Base-by-base conservation (phyloP, 2,113 vertebrate species). In the Cottus gobio region DNA sequence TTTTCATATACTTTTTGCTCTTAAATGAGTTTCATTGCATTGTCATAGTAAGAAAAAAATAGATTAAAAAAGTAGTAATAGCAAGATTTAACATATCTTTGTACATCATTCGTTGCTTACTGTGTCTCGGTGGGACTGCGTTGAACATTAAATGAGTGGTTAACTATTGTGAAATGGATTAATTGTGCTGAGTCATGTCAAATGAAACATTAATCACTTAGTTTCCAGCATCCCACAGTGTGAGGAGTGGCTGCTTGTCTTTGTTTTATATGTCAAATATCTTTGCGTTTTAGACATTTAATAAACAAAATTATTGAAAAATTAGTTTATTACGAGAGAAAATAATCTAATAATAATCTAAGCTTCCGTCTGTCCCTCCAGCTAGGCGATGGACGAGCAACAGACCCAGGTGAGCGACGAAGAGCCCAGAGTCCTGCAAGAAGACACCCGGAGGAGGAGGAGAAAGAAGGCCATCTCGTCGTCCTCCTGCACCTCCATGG, bases 401-500 rank as follows among this genome's bases (percentile, higher is more conserved):
- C 91, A 83, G 61, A 85, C 87, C 22, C 88, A 91, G 72, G 85
- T 90, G 71, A 94, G 91, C 5, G 92, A 93, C 92, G 88, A 94
- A 93, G 96, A 98, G 13, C 92, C 93, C 56, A 95, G 96, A 92
- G 94, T 96, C 83, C 93, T 95, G 79, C 95, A 94, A 93, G 96
- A 97, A 54, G 96, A 97, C 65, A 95, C 85, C 85, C 94, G 96
- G 61, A 90, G 97, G 82, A 96, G 97, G 79, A 95, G 97, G 61
- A 97, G 96, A 83, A 97, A 97, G 96, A 98, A 98, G 88, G 96
- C 96, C 69, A 93, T 96, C 24, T 93, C 91, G 12, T 91, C 93
- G 0, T 89, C 87, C 54, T 92, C 90, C 75, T 80, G 92, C 71
- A 85, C 91, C 0, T 92, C 95, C 76, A 97, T 96, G 95, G 98